Evolutionary conservation across 2,888 invertebrate species (phyloP).

Genomic region (Drosophila algonquin): DNA sequence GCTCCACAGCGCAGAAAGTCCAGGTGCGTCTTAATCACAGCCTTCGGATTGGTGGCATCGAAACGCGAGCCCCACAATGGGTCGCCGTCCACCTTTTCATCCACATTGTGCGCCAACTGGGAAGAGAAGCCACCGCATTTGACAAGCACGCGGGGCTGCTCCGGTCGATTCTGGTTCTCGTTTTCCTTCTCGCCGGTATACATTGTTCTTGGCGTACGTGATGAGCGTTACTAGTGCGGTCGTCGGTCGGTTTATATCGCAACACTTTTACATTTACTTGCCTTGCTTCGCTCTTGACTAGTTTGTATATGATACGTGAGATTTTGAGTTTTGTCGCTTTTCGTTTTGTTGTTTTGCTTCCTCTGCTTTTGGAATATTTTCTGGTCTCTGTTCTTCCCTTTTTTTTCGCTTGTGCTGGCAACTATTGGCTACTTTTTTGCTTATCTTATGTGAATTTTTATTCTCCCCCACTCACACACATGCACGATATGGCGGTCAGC

Average conservation of each 20-base stretch:
- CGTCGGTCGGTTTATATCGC: constrained; percentile 1
- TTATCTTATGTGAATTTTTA: constrained; percentile 21
- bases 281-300: not conserved
- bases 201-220: constrained; percentile 35
- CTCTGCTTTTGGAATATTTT: constrained; percentile 42
- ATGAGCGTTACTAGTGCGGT: constrained; percentile 16
- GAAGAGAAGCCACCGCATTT: constrained; percentile 92
- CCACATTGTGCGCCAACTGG: constrained; percentile 90
- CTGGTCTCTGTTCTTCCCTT: constrained; percentile 13
- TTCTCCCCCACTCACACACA: constrained; percentile 2
- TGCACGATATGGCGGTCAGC: constrained; percentile 15
- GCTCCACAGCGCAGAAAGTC: constrained; percentile 94
- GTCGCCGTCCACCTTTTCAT: constrained; percentile 91
- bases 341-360: constrained; percentile 51
- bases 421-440: constrained; percentile 29
- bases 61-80: constrained; percentile 95
- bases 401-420: constrained; percentile 55
- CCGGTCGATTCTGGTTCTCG: constrained; percentile 8
- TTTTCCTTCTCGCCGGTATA: constrained; percentile 5
- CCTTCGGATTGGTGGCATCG: constrained; percentile 90
- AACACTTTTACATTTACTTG: constrained; percentile 7
- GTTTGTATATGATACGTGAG: constrained; percentile 53
- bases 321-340: constrained; percentile 35
- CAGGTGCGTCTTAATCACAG: constrained; percentile 91
- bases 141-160: constrained; percentile 83